phyloP scores from a whole-genome alignment of 2,797 vertebrate genomes.

The Enteromius afrohamiltoni region DNA sequence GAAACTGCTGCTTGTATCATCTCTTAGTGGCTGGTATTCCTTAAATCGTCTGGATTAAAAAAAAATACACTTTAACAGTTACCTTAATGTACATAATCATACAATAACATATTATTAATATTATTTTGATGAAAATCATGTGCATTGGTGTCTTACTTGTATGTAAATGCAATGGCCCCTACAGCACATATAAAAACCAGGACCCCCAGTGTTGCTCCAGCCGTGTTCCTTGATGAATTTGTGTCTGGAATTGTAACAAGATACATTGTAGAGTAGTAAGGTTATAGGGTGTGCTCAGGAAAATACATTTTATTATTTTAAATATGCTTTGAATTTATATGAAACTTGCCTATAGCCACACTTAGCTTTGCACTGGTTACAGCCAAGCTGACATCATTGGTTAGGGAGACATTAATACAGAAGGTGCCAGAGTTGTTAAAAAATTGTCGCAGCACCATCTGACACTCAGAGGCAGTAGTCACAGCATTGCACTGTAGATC shows the following conservation, averaged over 20 bases:
- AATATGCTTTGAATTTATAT: neutral
- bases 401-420: conserved; percentile 92
- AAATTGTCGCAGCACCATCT: conserved; percentile 87
- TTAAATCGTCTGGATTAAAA: conserved; percentile 75
- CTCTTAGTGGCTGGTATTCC: conserved; percentile 77
- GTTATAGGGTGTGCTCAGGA: neutral
- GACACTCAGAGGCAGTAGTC: conserved; percentile 83
- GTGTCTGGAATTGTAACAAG: conserved; percentile 66
- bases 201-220: conserved; percentile 76
- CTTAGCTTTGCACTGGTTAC: conserved; percentile 85
- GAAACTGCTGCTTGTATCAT: conserved; percentile 61
- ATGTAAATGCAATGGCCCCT: conserved; percentile 80
- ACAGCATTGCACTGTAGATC: conserved; percentile 80
- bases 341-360: conserved; percentile 79
- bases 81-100: neutral
- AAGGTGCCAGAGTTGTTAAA: conserved; percentile 89
- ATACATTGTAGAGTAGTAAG: conserved; percentile 21
- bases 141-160: conserved; percentile 76
- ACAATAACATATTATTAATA: neutral
- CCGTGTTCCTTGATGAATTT: conserved; percentile 70
- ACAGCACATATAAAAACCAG: conserved; percentile 76
- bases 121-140: neutral
- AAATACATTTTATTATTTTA: neutral
- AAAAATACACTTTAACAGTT: neutral
- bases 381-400: conserved; percentile 88